A percentile compares a stretch with the other conserved stretches of the same genome.
These are phyloP conservation scores for Luidia sarsii DNA, from an alignment of 53 echinoderm and acorn worm genomes.

Conservation along the genomic window DNA sequence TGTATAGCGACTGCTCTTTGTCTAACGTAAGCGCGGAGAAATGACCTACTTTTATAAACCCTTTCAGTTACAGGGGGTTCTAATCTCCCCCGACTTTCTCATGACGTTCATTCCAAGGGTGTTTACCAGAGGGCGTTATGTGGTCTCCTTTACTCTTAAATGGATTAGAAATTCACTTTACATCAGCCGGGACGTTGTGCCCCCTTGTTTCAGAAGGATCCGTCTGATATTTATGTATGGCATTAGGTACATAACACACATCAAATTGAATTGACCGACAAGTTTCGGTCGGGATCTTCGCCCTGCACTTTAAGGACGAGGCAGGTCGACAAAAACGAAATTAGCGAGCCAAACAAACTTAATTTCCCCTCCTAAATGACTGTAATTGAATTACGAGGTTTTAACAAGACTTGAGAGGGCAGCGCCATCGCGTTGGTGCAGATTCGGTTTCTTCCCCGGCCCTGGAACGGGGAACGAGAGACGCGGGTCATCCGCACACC, in stretches of 20 bases:
- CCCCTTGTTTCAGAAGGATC: too few relatives aligned
- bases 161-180: too few relatives aligned
- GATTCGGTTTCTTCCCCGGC: constrained; percentile 25
- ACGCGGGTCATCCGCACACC: constrained; percentile 6
- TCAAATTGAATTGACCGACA: background rate
- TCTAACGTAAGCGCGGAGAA: too few relatives aligned
- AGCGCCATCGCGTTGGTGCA: background rate
- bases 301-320: constrained; percentile 45
- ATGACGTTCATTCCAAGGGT: too few relatives aligned
- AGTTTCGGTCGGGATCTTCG: constrained; percentile 27
- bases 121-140: too few relatives aligned
- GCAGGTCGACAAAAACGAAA: constrained; percentile 26
- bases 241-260: too few relatives aligned
- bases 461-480: constrained; percentile 25
- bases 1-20: too few relatives aligned
- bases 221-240: background rate
- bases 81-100: too few relatives aligned
- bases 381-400: constrained; percentile 37
- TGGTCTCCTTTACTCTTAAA: too few relatives aligned
- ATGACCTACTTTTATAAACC: too few relatives aligned
- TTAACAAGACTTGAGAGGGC: constrained; percentile 38
- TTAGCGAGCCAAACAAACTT: constrained; percentile 42
- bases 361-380: constrained; percentile 33
- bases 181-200: too few relatives aligned
- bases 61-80: too few relatives aligned